These are phyloP conservation scores for Zoanthus solanderi DNA, from an alignment of 92 coral and sea anemone species.

Conservation along the genomic window DNA sequence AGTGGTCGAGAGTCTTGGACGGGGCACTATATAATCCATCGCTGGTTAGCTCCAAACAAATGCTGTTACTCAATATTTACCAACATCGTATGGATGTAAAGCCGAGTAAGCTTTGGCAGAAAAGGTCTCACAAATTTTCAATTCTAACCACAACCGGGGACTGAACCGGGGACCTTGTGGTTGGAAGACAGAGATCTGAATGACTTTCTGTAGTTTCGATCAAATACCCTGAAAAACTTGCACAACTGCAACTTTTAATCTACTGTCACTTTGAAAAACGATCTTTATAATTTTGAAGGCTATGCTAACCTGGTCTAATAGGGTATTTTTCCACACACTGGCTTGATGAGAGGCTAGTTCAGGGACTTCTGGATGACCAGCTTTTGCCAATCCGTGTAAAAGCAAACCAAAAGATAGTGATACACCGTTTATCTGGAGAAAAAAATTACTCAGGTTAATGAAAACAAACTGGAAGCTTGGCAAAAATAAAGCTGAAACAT, in stretches of 20 bases:
- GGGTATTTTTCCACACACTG: constrained; percentile 71
- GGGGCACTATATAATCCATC: too few relatives aligned
- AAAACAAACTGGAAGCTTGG: neutral
- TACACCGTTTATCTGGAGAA: constrained; percentile 71
- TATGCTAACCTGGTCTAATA: constrained; percentile 68
- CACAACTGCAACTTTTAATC: neutral
- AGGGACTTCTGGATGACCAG: constrained; percentile 72
- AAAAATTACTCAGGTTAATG: neutral
- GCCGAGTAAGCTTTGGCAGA: too few relatives aligned
- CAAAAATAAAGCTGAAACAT: neutral
- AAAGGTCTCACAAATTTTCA: too few relatives aligned
- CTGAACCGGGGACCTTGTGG: neutral
- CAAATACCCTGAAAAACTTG: too few relatives aligned
- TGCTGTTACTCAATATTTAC: too few relatives aligned
- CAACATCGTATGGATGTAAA: too few relatives aligned
- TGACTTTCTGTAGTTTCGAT: too few relatives aligned
- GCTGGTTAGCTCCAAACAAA: too few relatives aligned
- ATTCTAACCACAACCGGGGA: too few relatives aligned
- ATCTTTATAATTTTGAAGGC: neutral
- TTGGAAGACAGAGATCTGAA: neutral
- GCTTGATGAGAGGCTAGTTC: constrained; percentile 68
- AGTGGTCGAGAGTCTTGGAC: neutral
- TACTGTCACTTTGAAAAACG: neutral
- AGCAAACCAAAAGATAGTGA: constrained; percentile 82
- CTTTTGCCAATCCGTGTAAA: constrained; percentile 71